phyloP scores from a whole-genome alignment of 2,113 vertebrate genomes.

The Hippocampus abdominalis region DNA sequence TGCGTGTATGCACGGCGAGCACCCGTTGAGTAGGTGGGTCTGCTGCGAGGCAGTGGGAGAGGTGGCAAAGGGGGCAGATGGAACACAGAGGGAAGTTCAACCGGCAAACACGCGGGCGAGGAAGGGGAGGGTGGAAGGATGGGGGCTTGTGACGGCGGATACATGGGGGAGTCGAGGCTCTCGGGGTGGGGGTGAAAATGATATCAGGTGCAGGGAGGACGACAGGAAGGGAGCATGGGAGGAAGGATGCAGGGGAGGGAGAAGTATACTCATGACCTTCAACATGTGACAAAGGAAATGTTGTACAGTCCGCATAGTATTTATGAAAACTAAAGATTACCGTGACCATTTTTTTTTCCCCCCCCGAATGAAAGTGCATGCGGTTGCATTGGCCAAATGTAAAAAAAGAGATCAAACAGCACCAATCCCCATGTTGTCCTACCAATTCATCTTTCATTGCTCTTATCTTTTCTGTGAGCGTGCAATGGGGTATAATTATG shows the following conservation, averaged over 20 bases:
- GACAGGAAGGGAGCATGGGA: constrained; percentile 15
- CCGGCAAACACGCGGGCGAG: constrained; percentile 64
- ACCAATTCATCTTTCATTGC: not conserved
- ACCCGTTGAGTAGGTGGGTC: constrained; percentile 82
- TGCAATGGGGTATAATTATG: constrained; percentile 30
- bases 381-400: not conserved
- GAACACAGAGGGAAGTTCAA: constrained; percentile 83
- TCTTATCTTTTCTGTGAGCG: constrained; percentile 9
- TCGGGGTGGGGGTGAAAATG: constrained; percentile 43
- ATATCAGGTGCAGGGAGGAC: constrained; percentile 44
- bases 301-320: not conserved
- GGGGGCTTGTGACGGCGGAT: constrained; percentile 19
- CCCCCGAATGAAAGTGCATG: no score
- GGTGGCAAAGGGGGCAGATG: constrained; percentile 83
- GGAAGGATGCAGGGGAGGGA: constrained; percentile 17
- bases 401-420: not conserved
- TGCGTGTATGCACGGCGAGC: constrained; percentile 67
- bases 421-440: not conserved
- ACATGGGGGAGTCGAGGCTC: constrained; percentile 23
- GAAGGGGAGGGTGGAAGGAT: constrained; percentile 26
- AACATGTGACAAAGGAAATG: constrained; percentile 9
- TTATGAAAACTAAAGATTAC: no score
- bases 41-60: constrained; percentile 79
- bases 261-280: constrained; percentile 50
- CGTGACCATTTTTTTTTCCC: no score